Conservation (phyloP, 2,113 vertebrate genomes). For the Fregata magnificens region DNA sequence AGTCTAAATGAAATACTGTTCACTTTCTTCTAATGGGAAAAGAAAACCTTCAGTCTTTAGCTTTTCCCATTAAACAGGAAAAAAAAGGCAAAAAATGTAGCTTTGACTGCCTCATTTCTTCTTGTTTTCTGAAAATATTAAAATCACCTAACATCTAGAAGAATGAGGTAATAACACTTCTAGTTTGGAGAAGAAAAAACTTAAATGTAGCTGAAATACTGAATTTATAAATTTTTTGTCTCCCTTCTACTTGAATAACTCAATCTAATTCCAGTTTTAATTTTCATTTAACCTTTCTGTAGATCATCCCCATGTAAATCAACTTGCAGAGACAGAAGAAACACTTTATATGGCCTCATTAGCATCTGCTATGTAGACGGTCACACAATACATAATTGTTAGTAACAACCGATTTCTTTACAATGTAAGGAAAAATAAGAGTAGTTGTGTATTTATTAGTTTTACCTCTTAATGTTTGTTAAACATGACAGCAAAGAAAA, state of each 20-base stretch:
- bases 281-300: background rate
- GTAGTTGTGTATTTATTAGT: background rate
- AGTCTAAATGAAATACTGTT: background rate
- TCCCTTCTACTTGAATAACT: background rate
- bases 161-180: background rate
- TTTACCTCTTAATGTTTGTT: constrained; percentile 67
- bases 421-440: background rate
- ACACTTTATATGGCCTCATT: background rate
- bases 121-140: background rate
- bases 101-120: background rate
- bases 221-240: background rate
- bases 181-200: background rate
- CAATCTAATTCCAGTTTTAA: background rate
- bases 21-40: background rate
- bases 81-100: background rate
- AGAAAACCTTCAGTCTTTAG: background rate
- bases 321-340: background rate
- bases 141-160: background rate
- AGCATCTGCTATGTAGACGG: background rate
- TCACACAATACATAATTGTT: background rate
- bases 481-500: constrained; percentile 47
- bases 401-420: background rate
- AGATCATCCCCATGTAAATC: background rate
- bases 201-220: background rate
- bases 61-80: background rate